Evolutionary conservation across 1,140 invertebrate genomes (phyloP), one percentile per base, ranked within the genome.

Genomic region (Scaptomyza hsui): DNA sequence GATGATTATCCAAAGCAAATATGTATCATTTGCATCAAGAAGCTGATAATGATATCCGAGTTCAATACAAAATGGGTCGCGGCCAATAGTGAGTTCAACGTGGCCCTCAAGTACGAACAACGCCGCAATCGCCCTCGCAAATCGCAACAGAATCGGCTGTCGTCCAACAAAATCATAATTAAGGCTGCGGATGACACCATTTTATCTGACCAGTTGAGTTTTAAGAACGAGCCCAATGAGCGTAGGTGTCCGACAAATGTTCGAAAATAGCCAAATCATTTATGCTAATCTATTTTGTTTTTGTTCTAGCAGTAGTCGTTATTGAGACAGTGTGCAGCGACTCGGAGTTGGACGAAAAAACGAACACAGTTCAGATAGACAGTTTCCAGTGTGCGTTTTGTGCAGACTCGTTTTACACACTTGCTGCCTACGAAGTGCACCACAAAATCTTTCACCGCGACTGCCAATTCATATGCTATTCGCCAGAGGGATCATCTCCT

Each of bases 1-100:
- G 70, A 85, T 19, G 69, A 76, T 4, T 89, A 86, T 51, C 86
- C 86, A 10, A 72, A 88, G 48, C 73, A 68, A 29, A 86, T 89
- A n/a, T 89, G 86, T 16, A 72, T 75, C 10, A 47, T 78, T 2
- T 89, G 86, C 19, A 4, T 72, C 0, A 86, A 79, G n/a, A 72
- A 86, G 16, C 47, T 89, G 12, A 52, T 37, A 1, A 64, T 78
- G 53, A 60, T 59, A 1, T 86, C 76, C 35, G 82, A 88, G 39
- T 88, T 89, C 6, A 65, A 70, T 18, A 47, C 62, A 0, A 76
- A 83, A 26, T 89, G 78, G 78, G 5, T 67, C 5, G 39, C 45
- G 2, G 74, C 85, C 7, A 57, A 83, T 37, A 41, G n/a, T 13
- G 82, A 88, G 47, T 88, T 88, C 19, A 72, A 75, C 37, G 82